These are phyloP conservation scores for Puntigrus tetrazona DNA, from an alignment of 2,113 vertebrate genomes.

Conservation along the genomic window DNA sequence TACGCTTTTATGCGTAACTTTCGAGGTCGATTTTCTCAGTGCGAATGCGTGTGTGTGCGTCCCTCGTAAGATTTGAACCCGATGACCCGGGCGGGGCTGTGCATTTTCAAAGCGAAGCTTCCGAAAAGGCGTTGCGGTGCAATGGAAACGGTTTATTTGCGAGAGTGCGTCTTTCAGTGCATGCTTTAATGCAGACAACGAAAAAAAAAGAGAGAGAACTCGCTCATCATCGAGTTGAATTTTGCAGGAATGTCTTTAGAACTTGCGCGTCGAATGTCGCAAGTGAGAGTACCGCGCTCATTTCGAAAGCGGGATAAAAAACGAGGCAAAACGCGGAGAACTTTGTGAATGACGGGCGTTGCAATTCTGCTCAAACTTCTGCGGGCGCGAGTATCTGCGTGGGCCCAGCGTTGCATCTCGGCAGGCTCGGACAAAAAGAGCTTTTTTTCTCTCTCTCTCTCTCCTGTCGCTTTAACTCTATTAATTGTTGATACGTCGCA, in stretches of 20 bases:
- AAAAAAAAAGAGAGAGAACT: too few relatives aligned
- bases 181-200: neutral
- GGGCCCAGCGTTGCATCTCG: neutral
- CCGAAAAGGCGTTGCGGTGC: too few relatives aligned
- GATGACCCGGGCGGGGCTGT: neutral
- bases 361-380: neutral
- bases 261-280: neutral
- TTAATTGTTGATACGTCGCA: slow-evolving; percentile 93
- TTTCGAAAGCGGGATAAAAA: neutral
- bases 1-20: neutral
- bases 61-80: neutral
- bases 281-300: neutral
- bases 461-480: slow-evolving; percentile 84
- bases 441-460: slow-evolving; percentile 52
- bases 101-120: neutral
- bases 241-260: neutral
- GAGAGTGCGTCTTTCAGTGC: neutral
- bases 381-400: neutral
- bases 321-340: neutral
- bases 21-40: neutral
- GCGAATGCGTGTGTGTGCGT: too few relatives aligned
- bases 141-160: too few relatives aligned
- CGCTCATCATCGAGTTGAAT: neutral
- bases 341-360: slow-evolving; percentile 13
- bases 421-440: neutral